Conservation (phyloP, 53 echinoderm and acorn worm genomes). For the Crossaster papposus region DNA sequence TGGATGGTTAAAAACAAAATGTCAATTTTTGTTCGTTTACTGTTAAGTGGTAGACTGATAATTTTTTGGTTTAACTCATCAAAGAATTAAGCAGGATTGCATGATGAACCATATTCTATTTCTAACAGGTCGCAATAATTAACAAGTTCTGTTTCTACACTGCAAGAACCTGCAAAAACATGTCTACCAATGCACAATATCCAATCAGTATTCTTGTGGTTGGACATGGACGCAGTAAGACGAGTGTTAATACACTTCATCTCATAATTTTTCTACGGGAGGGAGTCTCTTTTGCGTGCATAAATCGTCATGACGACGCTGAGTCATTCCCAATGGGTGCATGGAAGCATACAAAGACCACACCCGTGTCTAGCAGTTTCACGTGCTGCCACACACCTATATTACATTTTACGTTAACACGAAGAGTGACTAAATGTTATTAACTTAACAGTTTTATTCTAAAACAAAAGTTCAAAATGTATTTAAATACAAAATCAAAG, state of each 20-base stretch:
- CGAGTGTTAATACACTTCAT: conserved; percentile 1
- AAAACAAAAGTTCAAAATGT: too few relatives aligned
- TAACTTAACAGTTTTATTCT: too few relatives aligned
- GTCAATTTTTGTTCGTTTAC: too few relatives aligned
- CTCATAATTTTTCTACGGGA: conserved; percentile 30
- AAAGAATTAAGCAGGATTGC: background rate
- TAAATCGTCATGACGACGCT: conserved; percentile 54
- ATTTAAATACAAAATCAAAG: too few relatives aligned
- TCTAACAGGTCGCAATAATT: conserved; percentile 27
- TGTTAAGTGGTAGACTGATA: too few relatives aligned
- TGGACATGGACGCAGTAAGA: background rate
- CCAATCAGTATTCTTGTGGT: background rate
- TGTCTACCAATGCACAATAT: background rate
- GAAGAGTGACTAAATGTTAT: background rate
- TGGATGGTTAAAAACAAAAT: too few relatives aligned
- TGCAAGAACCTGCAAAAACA: background rate
- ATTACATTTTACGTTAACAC: background rate
- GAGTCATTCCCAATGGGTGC: conserved; percentile 24
- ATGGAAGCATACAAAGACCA: conserved; percentile 29
- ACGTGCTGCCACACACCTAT: background rate
- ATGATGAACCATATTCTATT: background rate
- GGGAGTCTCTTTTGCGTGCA: conserved; percentile 36
- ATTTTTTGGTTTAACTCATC: too few relatives aligned
- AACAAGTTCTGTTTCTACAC: conserved; percentile 8
- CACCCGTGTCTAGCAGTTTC: background rate